Percentiles rank a stretch among this genome's conserved stretches.
phyloP scores from a whole-genome alignment of 2,113 vertebrate species.

The Indicator indicator region DNA sequence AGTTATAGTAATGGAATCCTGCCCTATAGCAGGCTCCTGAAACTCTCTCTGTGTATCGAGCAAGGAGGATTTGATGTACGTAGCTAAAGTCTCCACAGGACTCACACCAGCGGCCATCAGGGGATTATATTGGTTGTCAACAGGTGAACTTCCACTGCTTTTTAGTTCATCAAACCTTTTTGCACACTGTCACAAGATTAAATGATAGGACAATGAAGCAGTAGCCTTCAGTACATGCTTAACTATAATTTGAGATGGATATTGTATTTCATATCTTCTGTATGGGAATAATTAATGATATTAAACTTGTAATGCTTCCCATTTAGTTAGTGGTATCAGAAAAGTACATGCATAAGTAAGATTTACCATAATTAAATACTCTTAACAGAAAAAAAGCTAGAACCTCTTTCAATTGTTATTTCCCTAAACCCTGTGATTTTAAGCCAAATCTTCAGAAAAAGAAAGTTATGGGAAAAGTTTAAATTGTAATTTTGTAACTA shows the following conservation, averaged over 20 bases:
- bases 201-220: constrained; percentile 52
- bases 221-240: constrained; percentile 20
- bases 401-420: not conserved
- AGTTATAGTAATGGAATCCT: constrained; percentile 80
- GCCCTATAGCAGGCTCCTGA: constrained; percentile 75
- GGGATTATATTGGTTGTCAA: constrained; percentile 89
- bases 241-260: not conserved
- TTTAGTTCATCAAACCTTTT: constrained; percentile 95
- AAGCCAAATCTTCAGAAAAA: not conserved
- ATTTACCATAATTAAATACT: not conserved
- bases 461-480: not conserved
- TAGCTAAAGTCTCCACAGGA: constrained; percentile 81
- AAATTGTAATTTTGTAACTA: not conserved
- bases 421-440: not conserved
- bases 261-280: not conserved
- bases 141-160: constrained; percentile 83
- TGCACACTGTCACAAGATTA: constrained; percentile 84
- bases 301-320: not conserved
- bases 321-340: not conserved
- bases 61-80: constrained; percentile 85
- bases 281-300: not conserved
- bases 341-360: not conserved
- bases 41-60: constrained; percentile 78
- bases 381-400: not conserved
- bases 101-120: constrained; percentile 79